phyloP scores from a whole-genome alignment of 1,140 invertebrate genomes.

The Mamestra configurata region DNA sequence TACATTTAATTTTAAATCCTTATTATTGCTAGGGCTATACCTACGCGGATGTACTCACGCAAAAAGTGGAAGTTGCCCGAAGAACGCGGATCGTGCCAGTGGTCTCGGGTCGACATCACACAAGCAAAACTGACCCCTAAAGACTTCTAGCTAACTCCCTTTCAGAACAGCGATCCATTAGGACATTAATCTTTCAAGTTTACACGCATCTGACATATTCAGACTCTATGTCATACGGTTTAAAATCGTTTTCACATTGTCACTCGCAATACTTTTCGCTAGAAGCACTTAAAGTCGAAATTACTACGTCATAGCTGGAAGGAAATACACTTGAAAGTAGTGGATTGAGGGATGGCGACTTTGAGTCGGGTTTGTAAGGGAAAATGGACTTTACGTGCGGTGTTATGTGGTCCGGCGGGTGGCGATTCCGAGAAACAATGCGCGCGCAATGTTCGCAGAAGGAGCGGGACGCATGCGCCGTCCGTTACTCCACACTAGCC shows the following conservation, averaged over 20 bases:
- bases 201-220: slow-evolving; percentile 61
- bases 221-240: slow-evolving; percentile 66
- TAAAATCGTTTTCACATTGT: slow-evolving; percentile 78
- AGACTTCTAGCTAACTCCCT: slow-evolving; percentile 62
- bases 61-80: slow-evolving; percentile 83
- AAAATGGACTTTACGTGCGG: slow-evolving; percentile 71
- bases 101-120: slow-evolving; percentile 55
- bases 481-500: slow-evolving; percentile 76
- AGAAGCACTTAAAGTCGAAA: slow-evolving; percentile 69
- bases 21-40: slow-evolving; percentile 77
- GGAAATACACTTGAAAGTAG: slow-evolving; percentile 73
- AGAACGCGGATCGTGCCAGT: slow-evolving; percentile 83
- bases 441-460: slow-evolving; percentile 75
- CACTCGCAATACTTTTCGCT: slow-evolving; percentile 47
- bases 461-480: slow-evolving; percentile 71
- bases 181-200: slow-evolving; percentile 69
- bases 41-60: slow-evolving; percentile 76
- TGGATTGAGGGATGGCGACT: slow-evolving; percentile 79
- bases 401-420: slow-evolving; percentile 77
- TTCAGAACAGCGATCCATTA: slow-evolving; percentile 67
- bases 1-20: slow-evolving; percentile 77
- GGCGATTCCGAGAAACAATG: slow-evolving; percentile 84
- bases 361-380: slow-evolving; percentile 64
- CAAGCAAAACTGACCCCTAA: slow-evolving; percentile 76
- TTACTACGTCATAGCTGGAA: slow-evolving; percentile 65